A percentile compares a stretch with the other conserved stretches of the same genome.
Conservation (phyloP, 2,113 vertebrate species). For the Ellobius talpinus region DNA sequence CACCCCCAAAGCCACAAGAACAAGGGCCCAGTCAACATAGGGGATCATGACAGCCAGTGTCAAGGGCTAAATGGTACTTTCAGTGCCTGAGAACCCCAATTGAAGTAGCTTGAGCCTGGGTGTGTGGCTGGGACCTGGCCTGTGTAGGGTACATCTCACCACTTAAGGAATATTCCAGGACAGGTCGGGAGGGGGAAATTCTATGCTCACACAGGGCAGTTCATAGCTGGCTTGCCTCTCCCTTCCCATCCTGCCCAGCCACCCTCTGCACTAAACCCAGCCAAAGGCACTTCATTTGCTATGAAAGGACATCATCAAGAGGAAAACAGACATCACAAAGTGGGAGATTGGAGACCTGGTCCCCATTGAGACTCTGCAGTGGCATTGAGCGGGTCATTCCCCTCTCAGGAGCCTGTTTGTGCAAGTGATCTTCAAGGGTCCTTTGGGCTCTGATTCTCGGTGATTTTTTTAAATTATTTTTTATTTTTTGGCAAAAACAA, state of each 20-base stretch:
- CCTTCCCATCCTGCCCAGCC: slow-evolving; percentile 8
- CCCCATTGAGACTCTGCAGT: slow-evolving; percentile 9
- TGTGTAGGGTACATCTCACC: not conserved
- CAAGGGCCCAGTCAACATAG: not conserved
- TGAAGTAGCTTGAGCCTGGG: not conserved
- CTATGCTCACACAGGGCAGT: not conserved
- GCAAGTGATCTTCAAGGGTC: slow-evolving; percentile 16
- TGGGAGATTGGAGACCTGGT: slow-evolving; percentile 26
- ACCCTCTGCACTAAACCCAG: not conserved
- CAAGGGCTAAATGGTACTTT: not conserved
- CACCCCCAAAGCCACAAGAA: not conserved
- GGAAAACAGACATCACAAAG: slow-evolving; percentile 3
- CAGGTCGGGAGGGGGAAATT: not conserved
- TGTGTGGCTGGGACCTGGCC: not conserved
- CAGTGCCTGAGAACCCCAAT: not conserved
- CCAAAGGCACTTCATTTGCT: slow-evolving; percentile 71
- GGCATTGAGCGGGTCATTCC: not conserved
- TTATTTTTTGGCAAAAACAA: slow-evolving; percentile 50
- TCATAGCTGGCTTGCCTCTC: slow-evolving; percentile 27
- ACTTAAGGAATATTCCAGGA: not conserved
- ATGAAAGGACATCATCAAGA: slow-evolving; percentile 49
- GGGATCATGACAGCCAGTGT: slow-evolving; percentile 9
- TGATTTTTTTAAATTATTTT: not conserved
- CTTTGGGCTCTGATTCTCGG: slow-evolving; percentile 40
- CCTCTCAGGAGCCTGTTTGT: not conserved